phyloP scores from a whole-genome alignment of 1,140 invertebrate species.

The Limonius californicus region DNA sequence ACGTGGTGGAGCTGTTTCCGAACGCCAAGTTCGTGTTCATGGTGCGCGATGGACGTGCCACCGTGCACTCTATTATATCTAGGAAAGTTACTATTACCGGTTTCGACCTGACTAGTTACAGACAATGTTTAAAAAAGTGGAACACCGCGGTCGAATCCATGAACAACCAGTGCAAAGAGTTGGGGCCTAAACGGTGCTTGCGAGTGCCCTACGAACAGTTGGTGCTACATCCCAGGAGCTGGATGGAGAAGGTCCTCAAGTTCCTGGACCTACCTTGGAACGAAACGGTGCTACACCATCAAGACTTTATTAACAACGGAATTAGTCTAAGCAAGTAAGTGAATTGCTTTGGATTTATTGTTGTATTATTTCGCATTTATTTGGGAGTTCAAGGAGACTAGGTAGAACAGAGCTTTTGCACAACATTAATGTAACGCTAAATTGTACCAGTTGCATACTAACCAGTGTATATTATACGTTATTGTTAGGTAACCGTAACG shows the following conservation, averaged over 20 bases:
- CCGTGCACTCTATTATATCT: conserved; percentile 95
- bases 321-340: conserved; percentile 89
- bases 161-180: conserved; percentile 88
- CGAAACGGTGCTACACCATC: conserved; percentile 94
- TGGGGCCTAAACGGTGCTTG: conserved; percentile 81
- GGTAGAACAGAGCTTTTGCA: too few species aligned
- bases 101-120: conserved; percentile 90
- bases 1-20: conserved; percentile 73
- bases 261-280: conserved; percentile 95
- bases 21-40: conserved; percentile 97
- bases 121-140: conserved; percentile 94
- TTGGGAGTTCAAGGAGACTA: too few species aligned
- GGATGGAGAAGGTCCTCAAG: conserved; percentile 84
- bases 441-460: too few species aligned
- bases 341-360: too few species aligned
- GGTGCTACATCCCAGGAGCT: conserved; percentile 86
- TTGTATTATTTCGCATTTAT: too few species aligned
- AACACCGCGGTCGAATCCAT: conserved; percentile 92
- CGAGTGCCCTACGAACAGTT: conserved; percentile 92
- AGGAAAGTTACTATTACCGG: conserved; percentile 92
- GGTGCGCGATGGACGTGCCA: conserved; percentile 95
- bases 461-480: too few species aligned
- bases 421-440: too few species aligned
- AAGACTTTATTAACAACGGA: conserved; percentile 94
- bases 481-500: too few species aligned